phyloP scores from a whole-genome alignment of 1,140 invertebrate genomes.

The Leptestheria dahalacensis region DNA sequence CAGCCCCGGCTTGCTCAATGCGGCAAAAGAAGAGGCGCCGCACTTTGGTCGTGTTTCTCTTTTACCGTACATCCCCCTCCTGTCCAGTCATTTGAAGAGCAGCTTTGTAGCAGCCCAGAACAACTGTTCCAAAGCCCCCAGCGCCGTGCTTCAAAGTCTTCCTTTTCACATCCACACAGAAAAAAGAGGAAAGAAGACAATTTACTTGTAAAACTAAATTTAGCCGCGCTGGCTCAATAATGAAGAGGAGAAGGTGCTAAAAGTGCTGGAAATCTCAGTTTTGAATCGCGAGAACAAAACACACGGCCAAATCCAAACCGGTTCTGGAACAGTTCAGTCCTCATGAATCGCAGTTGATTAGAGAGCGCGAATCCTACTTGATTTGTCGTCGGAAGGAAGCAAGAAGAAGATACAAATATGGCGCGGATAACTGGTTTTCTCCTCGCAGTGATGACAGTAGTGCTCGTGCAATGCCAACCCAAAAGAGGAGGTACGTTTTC shows the following conservation, averaged over 20 bases:
- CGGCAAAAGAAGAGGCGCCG: neutral
- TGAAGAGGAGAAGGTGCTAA: neutral
- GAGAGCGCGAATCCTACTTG: no score
- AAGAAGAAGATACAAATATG: neutral
- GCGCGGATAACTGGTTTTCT: slow-evolving; percentile 2
- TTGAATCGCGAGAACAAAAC: no score
- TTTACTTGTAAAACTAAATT: neutral
- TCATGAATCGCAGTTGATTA: neutral
- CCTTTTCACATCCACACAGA: neutral
- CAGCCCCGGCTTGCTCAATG: neutral
- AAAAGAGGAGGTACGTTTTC: slow-evolving; percentile 3
- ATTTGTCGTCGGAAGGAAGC: neutral
- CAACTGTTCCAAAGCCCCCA: no score
- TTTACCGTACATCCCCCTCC: no score
- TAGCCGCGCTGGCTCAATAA: neutral
- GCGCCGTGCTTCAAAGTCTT: neutral
- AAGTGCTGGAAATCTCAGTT: no score
- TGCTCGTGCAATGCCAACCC: neutral
- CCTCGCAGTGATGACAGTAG: neutral
- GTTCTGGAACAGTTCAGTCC: neutral
- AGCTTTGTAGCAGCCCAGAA: no score
- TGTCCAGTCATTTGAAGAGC: neutral
- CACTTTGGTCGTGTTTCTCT: neutral
- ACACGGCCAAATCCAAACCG: no score
- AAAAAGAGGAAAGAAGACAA: neutral